Evolutionary conservation across 2,888 invertebrate genomes (phyloP).

Genomic region (Pachycephus smyrnensis): DNA sequence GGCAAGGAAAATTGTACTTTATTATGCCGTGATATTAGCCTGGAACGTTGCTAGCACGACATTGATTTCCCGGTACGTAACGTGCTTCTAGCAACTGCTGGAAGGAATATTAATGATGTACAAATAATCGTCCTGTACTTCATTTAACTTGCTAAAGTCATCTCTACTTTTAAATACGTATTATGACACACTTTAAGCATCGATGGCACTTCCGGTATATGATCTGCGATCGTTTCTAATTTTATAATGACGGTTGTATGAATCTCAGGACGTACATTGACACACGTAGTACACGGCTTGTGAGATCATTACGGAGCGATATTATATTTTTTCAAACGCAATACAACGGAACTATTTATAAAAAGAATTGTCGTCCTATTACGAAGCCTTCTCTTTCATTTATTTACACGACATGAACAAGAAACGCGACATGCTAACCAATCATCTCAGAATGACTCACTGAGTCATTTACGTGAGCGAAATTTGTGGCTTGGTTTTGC

Average conservation of each 20-base stretch:
- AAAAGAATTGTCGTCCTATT: slow-evolving; percentile 10
- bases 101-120: background rate
- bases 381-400: slow-evolving; percentile 19
- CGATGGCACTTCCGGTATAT: background rate
- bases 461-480: slow-evolving; percentile 30
- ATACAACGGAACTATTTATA: slow-evolving; percentile 19
- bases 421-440: slow-evolving; percentile 17
- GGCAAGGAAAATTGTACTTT: background rate
- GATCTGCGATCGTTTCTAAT: background rate
- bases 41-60: slow-evolving; percentile 3
- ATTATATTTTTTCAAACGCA: background rate
- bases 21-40: background rate
- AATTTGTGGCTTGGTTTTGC: slow-evolving; percentile 10
- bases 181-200: background rate
- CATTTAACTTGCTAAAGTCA: background rate
- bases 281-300: background rate
- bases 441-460: slow-evolving; percentile 23
- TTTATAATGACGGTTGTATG: background rate
- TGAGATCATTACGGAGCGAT: background rate
- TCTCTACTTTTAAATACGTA: background rate
- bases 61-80: slow-evolving; percentile 38
- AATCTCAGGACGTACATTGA: background rate
- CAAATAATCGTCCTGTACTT: background rate
- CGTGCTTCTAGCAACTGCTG: slow-evolving; percentile 2
- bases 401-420: slow-evolving; percentile 21